Conservation (phyloP, 1,140 invertebrate species). For the Euura saliciscinereae region DNA sequence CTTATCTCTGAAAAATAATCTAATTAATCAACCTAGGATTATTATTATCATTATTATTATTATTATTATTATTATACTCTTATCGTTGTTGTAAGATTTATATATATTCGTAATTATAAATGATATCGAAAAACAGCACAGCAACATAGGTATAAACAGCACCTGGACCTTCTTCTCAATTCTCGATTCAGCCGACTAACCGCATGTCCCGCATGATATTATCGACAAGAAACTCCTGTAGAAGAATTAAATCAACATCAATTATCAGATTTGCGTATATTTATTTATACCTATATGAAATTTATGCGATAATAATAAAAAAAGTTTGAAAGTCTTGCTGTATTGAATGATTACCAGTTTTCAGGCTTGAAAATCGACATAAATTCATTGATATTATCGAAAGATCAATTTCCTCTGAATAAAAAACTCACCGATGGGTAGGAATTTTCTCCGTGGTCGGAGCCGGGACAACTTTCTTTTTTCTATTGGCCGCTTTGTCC, state of each 20-base stretch:
- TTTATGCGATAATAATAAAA: no score
- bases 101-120: neutral
- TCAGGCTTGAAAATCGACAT: no score
- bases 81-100: neutral
- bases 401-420: no score
- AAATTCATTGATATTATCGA: no score
- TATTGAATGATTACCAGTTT: no score
- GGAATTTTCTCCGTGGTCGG: neutral
- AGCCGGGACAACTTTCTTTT: conserved; percentile 5
- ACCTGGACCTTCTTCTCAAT: neutral
- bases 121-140: neutral
- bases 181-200: neutral
- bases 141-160: neutral
- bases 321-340: no score
- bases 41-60: neutral
- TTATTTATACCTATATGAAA: no score
- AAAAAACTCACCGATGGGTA: neutral
- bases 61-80: neutral
- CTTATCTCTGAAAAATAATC: no score
- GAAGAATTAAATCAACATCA: neutral
- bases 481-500: conserved; percentile 28
- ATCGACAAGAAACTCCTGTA: conserved; percentile 2
- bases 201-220: neutral
- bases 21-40: neutral
- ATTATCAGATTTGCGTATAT: neutral